Percentiles rank a stretch among this genome's conserved stretches.
Conservation (phyloP, 1,140 invertebrate species). For the Drosophila albomicans region DNA sequence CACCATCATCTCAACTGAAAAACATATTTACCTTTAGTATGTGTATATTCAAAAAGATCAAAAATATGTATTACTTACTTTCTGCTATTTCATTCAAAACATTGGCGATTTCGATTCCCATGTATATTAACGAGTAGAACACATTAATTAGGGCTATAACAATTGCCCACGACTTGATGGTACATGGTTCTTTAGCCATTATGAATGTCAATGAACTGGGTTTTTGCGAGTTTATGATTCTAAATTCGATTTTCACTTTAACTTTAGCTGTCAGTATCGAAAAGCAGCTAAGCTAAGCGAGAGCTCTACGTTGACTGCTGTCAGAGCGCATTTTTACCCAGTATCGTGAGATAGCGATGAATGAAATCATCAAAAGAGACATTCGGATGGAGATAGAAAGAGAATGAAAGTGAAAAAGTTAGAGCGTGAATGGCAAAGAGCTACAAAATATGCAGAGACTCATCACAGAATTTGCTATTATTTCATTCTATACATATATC, state of each 20-base stretch:
- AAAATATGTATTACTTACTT: neutral
- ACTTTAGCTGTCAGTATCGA: neutral
- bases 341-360: neutral
- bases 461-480: too few relatives aligned
- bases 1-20: neutral
- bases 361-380: too few relatives aligned
- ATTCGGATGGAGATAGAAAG: neutral
- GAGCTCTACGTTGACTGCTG: slow-evolving; percentile 1
- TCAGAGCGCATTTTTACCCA: neutral
- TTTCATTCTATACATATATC: neutral
- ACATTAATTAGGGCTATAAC: neutral
- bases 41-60: neutral
- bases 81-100: neutral
- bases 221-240: neutral
- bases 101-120: neutral
- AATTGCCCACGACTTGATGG: neutral
- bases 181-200: neutral
- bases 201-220: neutral
- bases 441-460: neutral
- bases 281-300: neutral
- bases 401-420: neutral
- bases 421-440: neutral
- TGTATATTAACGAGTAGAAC: neutral
- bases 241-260: neutral
- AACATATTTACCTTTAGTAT: neutral